Percentiles rank a stretch among this genome's conserved stretches.
These are phyloP conservation scores for Euwallacea similis DNA, from an alignment of 1,140 invertebrate genomes.

Conservation along the genomic window DNA sequence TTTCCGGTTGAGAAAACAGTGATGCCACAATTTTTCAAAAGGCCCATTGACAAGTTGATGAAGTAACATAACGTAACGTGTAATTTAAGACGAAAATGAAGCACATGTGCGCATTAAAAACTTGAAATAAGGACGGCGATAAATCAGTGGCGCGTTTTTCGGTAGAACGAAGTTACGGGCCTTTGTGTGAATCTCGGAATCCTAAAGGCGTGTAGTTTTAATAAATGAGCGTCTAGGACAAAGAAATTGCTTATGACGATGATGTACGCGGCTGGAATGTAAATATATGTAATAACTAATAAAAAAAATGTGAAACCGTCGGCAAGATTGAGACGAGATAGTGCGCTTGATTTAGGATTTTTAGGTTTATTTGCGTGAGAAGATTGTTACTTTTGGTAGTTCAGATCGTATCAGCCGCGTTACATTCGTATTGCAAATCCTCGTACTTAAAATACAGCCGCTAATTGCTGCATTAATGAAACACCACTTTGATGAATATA, in stretches of 20 bases:
- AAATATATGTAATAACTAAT: conserved; percentile 11
- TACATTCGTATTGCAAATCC: too few species aligned
- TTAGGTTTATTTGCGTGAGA: too few species aligned
- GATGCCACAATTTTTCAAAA: conserved; percentile 8
- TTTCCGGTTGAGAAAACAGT: conserved; percentile 13
- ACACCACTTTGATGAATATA: not conserved
- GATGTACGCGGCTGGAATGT: conserved; percentile 3
- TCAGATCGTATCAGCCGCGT: too few species aligned
- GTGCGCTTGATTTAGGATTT: not conserved
- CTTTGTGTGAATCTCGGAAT: conserved; percentile 4
- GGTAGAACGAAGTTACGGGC: conserved; percentile 7
- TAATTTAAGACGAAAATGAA: conserved; percentile 15
- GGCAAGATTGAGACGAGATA: not conserved
- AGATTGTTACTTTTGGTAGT: too few species aligned
- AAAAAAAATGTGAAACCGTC: not conserved
- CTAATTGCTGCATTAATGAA: not conserved
- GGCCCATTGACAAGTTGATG: conserved; percentile 16
- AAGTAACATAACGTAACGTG: conserved; percentile 15
- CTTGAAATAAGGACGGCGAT: conserved; percentile 3
- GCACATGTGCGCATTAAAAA: conserved; percentile 13
- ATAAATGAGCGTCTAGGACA: conserved; percentile 10
- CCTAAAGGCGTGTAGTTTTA: not conserved
- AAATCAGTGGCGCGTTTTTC: conserved; percentile 8
- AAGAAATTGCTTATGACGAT: conserved; percentile 7
- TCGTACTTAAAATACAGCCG: not conserved